A percentile compares a stretch with the other conserved stretches of the same genome.
Conservation (phyloP, 2,113 vertebrate species). For the Myiozetetes cayanensis region DNA sequence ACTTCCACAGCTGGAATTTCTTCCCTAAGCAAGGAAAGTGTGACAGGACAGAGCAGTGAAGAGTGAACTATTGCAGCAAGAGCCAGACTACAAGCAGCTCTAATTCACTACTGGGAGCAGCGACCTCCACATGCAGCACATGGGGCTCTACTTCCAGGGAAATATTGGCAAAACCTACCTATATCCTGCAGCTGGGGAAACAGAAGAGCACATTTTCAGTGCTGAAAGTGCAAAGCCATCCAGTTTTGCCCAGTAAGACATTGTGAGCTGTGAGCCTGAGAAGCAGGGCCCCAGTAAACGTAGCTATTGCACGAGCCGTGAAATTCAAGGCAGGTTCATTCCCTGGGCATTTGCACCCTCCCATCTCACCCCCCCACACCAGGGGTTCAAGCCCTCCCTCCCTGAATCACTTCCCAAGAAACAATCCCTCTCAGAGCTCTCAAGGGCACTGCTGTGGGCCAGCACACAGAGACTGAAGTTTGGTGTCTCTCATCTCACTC, state of each 20-base stretch:
- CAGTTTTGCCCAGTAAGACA: not conserved
- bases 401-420: not conserved
- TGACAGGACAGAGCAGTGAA: not conserved
- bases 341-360: not conserved
- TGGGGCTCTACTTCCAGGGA: not conserved
- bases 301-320: accelerated
- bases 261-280: accelerated
- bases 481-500: accelerated
- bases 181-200: not conserved
- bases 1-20: not conserved
- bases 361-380: not conserved
- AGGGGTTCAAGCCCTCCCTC: not conserved
- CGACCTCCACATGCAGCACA: accelerated
- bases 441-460: not conserved
- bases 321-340: not conserved
- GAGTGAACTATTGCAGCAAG: not conserved
- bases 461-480: accelerated
- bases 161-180: not conserved
- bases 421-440: not conserved
- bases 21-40: not conserved
- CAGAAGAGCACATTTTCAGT: not conserved
- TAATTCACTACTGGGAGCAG: accelerated
- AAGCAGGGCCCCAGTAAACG: not conserved
- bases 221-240: not conserved
- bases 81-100: not conserved